These are phyloP conservation scores for Eonycteris spelaea DNA, from an alignment of 2,113 vertebrate genomes.

Conservation along the genomic window DNA sequence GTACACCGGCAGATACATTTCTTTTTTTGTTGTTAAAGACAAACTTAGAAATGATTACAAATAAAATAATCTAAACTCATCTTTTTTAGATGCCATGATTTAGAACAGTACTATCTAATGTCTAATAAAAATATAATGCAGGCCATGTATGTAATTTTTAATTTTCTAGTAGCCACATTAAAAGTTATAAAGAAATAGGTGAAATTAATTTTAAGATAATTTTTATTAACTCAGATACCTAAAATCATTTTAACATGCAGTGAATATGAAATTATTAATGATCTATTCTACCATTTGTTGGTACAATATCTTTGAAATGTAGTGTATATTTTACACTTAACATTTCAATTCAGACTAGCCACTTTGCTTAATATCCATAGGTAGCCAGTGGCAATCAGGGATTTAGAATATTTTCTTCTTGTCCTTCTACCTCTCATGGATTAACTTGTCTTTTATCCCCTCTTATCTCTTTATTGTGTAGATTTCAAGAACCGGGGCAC, in stretches of 20 bases:
- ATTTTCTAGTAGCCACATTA: neutral
- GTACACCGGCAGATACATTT: neutral
- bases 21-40: neutral
- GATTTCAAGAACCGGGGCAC: neutral
- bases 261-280: neutral
- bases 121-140: neutral
- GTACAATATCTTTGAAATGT: neutral
- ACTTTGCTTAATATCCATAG: neutral
- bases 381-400: neutral
- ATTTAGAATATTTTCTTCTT: neutral
- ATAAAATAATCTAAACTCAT: neutral
- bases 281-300: neutral
- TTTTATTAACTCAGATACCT: neutral
- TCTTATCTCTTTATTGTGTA: neutral
- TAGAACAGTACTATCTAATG: neutral
- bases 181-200: neutral
- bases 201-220: constrained; percentile 21
- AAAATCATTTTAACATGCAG: constrained; percentile 17
- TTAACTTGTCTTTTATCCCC: neutral
- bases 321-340: neutral
- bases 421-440: neutral
- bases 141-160: neutral
- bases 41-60: neutral
- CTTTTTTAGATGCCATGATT: neutral
- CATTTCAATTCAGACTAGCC: neutral